Conservation (phyloP, 2,797 vertebrate genomes). For the Sebastes ruberrimus region DNA sequence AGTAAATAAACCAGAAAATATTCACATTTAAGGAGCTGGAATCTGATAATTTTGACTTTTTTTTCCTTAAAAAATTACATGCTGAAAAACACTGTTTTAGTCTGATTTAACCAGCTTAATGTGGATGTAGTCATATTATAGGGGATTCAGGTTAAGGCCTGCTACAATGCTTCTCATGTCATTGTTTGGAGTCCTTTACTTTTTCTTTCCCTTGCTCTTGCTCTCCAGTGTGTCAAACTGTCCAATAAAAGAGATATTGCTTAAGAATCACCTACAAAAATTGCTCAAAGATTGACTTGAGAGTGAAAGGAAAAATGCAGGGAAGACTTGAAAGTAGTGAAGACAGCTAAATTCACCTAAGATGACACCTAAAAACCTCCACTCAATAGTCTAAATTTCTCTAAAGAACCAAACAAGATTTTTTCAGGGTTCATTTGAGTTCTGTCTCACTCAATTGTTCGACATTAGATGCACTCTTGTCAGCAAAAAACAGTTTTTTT, state of each 20-base stretch:
- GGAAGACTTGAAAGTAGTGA: neutral
- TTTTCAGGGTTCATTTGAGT: slow-evolving; percentile 2
- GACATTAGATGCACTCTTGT: neutral
- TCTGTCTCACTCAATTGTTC: neutral
- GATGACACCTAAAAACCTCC: slow-evolving; percentile 42
- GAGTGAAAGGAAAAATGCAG: neutral
- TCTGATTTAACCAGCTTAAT: neutral
- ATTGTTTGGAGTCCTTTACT: neutral
- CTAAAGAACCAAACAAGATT: neutral
- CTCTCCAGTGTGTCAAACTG: neutral
- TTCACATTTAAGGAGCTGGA: too few species aligned
- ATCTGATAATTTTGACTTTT: too few species aligned
- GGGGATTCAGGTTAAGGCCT: neutral
- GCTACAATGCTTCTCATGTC: neutral
- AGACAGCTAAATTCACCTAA: neutral
- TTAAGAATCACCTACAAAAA: neutral
- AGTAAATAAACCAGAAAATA: too few species aligned
- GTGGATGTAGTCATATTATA: neutral
- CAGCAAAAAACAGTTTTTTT: neutral
- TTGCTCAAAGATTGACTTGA: neutral
- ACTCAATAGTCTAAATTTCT: neutral
- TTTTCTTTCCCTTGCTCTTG: neutral
- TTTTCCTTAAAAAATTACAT: too few species aligned
- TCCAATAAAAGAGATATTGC: neutral
- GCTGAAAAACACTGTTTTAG: neutral